Conservation (phyloP, 1,140 invertebrate species). For the Drosophila melanica region DNA sequence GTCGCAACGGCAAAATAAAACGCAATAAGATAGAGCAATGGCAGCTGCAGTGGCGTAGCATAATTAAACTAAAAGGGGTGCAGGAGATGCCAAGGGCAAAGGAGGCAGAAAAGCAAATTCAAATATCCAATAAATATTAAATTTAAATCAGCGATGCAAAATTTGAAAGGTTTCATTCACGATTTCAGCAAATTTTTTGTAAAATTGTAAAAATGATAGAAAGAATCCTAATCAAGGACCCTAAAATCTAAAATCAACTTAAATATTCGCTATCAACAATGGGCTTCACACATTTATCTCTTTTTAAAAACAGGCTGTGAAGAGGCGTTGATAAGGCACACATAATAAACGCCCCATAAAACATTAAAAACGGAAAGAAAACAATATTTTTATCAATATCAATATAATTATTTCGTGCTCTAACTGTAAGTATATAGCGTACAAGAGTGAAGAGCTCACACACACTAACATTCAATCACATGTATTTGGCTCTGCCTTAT, state of each 20-base stretch:
- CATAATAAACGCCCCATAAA: constrained; percentile 53
- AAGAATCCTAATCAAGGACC: neutral
- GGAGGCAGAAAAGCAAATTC: neutral
- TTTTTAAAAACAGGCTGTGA: neutral
- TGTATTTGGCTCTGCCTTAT: constrained; percentile 36
- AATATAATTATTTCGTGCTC: constrained; percentile 42
- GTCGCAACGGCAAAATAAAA: constrained; percentile 38
- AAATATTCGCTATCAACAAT: neutral
- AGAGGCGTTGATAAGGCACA: constrained; percentile 47
- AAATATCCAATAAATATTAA: neutral
- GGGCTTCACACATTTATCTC: neutral
- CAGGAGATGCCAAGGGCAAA: neutral
- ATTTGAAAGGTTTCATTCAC: no score
- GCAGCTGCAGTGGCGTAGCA: constrained; percentile 58
- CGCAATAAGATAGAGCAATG: constrained; percentile 54
- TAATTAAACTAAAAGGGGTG: constrained; percentile 2
- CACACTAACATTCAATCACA: constrained; percentile 3
- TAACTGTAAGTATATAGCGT: constrained; percentile 14
- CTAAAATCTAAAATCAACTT: neutral
- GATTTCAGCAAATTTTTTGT: no score
- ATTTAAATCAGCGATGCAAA: no score
- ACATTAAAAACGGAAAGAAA: constrained; percentile 30
- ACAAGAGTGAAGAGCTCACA: constrained; percentile 28
- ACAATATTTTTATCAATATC: constrained; percentile 57
- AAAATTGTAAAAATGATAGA: no score